Base-by-base conservation (phyloP, 2,888 invertebrate genomes). In the Thereva unica region DNA sequence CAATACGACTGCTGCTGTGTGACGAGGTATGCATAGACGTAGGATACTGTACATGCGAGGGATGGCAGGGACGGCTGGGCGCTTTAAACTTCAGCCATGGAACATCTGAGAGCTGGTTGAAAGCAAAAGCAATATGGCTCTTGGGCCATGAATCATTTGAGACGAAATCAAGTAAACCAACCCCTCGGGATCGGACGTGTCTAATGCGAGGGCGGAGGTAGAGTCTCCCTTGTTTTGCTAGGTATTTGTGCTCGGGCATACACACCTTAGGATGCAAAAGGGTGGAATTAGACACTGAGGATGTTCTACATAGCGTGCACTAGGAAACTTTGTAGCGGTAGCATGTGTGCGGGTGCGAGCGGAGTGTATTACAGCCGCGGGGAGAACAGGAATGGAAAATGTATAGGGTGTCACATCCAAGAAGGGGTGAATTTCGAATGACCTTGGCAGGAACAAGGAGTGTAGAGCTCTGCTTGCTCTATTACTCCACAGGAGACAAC, bases 351-450 rank as follows among this genome's bases (percentile, higher is more conserved):
- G 23, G 23, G 23, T 23, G 23, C 1, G 1, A 23, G 23, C 23
- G 23, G 23, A 37, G 49, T 40, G 37, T 49, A 61, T 61, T 61
- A 61, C 40, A 23, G 40, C n/a, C 8, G 7, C 55, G 8, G 42
- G 63, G 44, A 41, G 10, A 8, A 9, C 23, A 7, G 12, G 40
- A 37, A 7, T 59, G 37, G 10, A 41, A 65, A 71, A 72, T 68
- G 67, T 70, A 72, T 72, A 68, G 72, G 69, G 71, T 72, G 72
- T 70, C 71, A 23, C 23, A 72, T 71, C 71, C 68, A 68, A 67
- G 74, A 75, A 74, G 75, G 75, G 78, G 75, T 80, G 80, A 78
- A 80, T 80, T 80, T 78, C 75, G 76, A 78, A 80, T 80, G 80
- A 80, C 79, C 80, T 80, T 80, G 79, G 79, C 77, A 78, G 74